Evolutionary conservation across 53 echinoderm and acorn worm genomes (phyloP).

Genomic region (Stichopus horrens): DNA sequence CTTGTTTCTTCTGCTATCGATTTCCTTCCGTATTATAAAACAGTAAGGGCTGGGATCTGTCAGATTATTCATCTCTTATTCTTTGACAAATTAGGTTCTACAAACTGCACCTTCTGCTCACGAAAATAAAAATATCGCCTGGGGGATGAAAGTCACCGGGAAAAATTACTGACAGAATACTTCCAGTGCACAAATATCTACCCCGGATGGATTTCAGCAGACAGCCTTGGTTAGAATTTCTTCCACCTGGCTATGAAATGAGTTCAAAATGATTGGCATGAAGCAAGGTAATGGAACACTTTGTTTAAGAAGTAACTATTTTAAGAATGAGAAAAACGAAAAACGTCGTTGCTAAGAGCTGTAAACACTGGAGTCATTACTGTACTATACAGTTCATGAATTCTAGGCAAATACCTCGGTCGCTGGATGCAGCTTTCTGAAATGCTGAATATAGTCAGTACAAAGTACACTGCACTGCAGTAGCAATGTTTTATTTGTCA

Average conservation of each 20-base stretch:
- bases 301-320: no score
- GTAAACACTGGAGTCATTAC: no score
- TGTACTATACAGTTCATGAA: no score
- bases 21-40: background rate
- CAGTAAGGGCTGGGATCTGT: background rate
- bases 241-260: background rate
- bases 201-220: background rate
- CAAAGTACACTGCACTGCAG: no score
- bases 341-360: no score
- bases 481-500: no score
- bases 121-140: background rate
- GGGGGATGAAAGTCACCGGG: background rate
- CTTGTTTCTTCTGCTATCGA: background rate
- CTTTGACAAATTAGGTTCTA: background rate
- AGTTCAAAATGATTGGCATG: background rate
- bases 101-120: background rate
- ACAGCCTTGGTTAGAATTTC: background rate
- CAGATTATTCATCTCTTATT: background rate
- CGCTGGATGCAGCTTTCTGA: no score
- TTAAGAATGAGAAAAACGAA: no score
- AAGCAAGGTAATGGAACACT: no score
- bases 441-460: no score
- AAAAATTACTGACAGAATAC: background rate
- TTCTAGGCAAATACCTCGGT: no score
- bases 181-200: background rate